Evolutionary conservation across 1,140 invertebrate species (phyloP).

Genomic region (Pemphigus obesinymphae): DNA sequence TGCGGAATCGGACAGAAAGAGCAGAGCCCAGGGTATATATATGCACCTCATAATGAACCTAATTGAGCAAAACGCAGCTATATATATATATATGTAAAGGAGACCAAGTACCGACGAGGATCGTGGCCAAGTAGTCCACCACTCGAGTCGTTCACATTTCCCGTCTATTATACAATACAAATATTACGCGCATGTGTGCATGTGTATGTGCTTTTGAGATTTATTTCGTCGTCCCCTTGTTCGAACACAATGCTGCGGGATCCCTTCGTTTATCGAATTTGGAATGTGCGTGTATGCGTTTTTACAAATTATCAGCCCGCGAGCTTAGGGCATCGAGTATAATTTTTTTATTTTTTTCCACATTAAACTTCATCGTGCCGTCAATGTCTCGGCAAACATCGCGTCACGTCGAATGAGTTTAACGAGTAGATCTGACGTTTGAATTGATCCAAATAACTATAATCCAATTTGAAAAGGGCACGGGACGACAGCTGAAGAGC

Average conservation of each 20-base stretch:
- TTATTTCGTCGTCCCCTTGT: constrained; percentile 5
- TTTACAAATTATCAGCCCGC: neutral
- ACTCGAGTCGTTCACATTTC: constrained; percentile 9
- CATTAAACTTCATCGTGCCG: neutral
- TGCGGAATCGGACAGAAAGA: neutral
- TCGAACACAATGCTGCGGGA: neutral
- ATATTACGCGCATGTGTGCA: neutral
- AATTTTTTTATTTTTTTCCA: neutral
- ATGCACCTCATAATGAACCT: constrained; percentile 13
- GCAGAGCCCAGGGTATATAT: neutral
- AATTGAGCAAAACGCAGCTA: constrained; percentile 11
- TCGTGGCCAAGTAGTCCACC: neutral
- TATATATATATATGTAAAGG: neutral
- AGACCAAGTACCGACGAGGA: neutral
- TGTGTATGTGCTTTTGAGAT: constrained; percentile 29
- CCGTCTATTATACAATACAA: neutral
- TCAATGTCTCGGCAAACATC: neutral
- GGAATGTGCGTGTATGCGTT: neutral
- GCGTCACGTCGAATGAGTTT: neutral
- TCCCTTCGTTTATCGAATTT: neutral
- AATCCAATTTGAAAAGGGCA: neutral
- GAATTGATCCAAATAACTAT: constrained; percentile 16
- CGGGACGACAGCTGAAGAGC: neutral
- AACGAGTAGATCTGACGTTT: constrained; percentile 12
- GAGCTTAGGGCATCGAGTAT: neutral